These are phyloP conservation scores for Stomorhina lunata DNA, from an alignment of 2,888 invertebrate species.

Conservation along the genomic window DNA sequence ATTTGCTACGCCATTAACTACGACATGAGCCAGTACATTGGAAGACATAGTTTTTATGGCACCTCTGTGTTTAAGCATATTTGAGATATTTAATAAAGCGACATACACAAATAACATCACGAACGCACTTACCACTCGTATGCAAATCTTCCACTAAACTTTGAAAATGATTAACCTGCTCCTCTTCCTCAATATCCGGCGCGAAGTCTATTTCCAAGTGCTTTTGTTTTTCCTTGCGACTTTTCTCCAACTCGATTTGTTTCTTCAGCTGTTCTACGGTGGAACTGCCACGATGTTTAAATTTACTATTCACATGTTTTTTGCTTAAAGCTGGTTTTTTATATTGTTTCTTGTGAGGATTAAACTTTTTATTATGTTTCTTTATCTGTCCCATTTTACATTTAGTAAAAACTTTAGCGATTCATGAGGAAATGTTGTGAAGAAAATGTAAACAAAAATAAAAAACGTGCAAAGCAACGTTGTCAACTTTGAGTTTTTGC, in stretches of 20 bases:
- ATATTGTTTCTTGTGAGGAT: conserved; percentile 54
- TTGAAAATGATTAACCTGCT: conserved; percentile 43
- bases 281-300: conserved; percentile 60
- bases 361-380: conserved; percentile 43
- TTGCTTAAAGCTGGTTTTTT: conserved; percentile 53
- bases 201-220: background rate
- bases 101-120: too few relatives aligned
- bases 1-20: too few relatives aligned
- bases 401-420: background rate
- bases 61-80: too few relatives aligned
- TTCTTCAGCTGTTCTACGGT: conserved; percentile 54
- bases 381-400: conserved; percentile 47
- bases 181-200: conserved; percentile 13
- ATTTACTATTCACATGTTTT: conserved; percentile 56
- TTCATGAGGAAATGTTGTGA: background rate
- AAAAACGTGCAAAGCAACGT: background rate
- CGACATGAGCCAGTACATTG: too few relatives aligned
- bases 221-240: conserved; percentile 3
- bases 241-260: conserved; percentile 59
- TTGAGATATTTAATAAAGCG: too few relatives aligned
- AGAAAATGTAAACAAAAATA: conserved; percentile 40
- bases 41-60: too few relatives aligned
- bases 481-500: too few relatives aligned
- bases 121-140: conserved; percentile 47
- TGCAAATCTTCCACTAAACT: conserved; percentile 49